Conservation (phyloP, 1,140 invertebrate species). For the Dendroctonus ponderosae region DNA sequence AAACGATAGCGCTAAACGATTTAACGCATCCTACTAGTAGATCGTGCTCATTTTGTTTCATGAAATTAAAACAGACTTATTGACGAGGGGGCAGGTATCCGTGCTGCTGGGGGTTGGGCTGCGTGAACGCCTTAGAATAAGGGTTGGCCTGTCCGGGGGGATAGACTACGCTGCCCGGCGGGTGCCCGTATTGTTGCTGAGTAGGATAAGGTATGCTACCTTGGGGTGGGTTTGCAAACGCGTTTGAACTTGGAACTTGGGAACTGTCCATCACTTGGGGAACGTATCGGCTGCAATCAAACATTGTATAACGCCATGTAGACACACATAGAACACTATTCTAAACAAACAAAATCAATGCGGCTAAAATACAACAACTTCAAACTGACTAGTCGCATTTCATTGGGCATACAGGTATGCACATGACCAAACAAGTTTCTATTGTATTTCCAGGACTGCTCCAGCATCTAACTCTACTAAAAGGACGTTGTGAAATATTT, state of each 20-base stretch:
- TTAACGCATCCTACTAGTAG: not conserved
- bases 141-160: conserved; percentile 44
- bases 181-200: conserved; percentile 41
- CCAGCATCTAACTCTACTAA: too few species aligned
- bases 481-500: too few species aligned
- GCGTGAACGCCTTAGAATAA: conserved; percentile 47
- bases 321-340: too few species aligned
- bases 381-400: too few species aligned
- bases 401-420: too few species aligned
- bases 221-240: conserved; percentile 43
- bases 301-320: too few species aligned
- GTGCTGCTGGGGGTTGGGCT: conserved; percentile 45
- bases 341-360: too few species aligned
- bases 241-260: conserved; percentile 43
- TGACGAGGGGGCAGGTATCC: conserved; percentile 46
- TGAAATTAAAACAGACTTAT: conserved; percentile 28
- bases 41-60: not conserved
- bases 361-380: too few species aligned
- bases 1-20: not conserved
- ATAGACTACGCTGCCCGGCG: conserved; percentile 39
- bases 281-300: conserved; percentile 37
- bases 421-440: too few species aligned
- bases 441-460: too few species aligned
- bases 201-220: conserved; percentile 41
- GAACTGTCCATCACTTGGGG: conserved; percentile 44